Base-by-base conservation (phyloP, 2,113 vertebrate genomes). In the Mesitornis unicolor region DNA sequence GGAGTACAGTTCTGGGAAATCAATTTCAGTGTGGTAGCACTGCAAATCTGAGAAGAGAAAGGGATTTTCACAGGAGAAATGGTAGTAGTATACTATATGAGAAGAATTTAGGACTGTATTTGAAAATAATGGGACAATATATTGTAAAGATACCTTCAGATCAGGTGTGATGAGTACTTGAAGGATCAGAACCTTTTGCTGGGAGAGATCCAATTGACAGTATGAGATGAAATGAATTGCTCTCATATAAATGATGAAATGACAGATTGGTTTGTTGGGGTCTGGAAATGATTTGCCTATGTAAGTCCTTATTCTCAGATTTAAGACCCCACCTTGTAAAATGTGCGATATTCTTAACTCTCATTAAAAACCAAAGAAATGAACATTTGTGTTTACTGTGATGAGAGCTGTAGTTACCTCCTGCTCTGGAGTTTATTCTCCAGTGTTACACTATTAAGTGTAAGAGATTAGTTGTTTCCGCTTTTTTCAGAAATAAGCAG, bases 141-240 rank as follows among this genome's bases (percentile, higher is more conserved):
- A 53, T 35, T 89, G 47, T 48, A 86, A 56, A 61, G 35, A 59
- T 9, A 28, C 28, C 29, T 48, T 45, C 43, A 56, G n/a, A 26
- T 73, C 24, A 20, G 45, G 42, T 43, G 17, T 20, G 7, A 12
- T 10, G 11, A 60, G 40, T 47, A 13, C n/a, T 24, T 84, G 77
- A 29, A 61, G 33, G 24, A 57, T 84, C 65, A 45, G 29, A 28
- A 16, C n/a, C 38, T 57, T 47, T 35, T 59, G 43, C 13, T 50
- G 36, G 35, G 85, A 59, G 43, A 14, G 24, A 10, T 69, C 48
- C 36, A 13, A 13, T 67, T 57, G 45, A n/a, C 35, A 38, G 26
- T 29, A 48, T 17, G 40, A 70, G 54, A 17, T 0, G 0, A 42
- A 73, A 73, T 60, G 9, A 69, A 38, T 63, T 0, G 3, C 16